These are phyloP conservation scores for Ptychochromis oligacanthus DNA, from an alignment of 2,113 vertebrate species.

Conservation along the genomic window DNA sequence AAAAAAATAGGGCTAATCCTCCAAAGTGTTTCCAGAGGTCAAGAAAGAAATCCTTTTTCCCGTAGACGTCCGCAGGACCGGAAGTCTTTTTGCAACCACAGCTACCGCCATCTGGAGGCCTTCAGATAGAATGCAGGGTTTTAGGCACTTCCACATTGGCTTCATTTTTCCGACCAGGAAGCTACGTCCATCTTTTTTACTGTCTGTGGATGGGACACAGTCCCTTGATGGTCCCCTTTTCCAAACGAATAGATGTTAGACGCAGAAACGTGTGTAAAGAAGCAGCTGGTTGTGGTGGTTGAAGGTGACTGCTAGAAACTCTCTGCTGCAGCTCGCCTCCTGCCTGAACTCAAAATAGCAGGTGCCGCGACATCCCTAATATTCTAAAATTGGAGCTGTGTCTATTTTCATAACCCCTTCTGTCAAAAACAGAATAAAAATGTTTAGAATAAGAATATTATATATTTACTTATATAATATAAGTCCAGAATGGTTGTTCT, in stretches of 20 bases:
- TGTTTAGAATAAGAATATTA: background rate
- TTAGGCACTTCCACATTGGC: no score
- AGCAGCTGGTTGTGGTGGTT: background rate
- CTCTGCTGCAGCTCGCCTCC: background rate
- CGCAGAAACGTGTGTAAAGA: background rate
- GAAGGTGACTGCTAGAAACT: background rate
- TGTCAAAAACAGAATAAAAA: background rate
- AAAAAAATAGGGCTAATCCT: no score
- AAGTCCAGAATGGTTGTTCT: background rate
- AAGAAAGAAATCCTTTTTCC: no score
- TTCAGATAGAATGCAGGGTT: no score
- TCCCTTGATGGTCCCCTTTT: background rate
- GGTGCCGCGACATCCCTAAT: background rate
- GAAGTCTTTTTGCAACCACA: no score
- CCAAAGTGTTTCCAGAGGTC: no score
- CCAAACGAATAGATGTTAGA: no score
- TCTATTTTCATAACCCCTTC: background rate
- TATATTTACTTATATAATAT: no score
- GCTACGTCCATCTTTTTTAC: no score
- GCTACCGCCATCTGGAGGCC: no score
- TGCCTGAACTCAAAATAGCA: background rate
- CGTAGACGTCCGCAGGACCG: no score
- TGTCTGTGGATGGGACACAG: background rate
- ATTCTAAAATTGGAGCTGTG: background rate
- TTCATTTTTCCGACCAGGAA: no score